Conservation (phyloP, 2,797 vertebrate genomes). For the Sebastes variabilis region DNA sequence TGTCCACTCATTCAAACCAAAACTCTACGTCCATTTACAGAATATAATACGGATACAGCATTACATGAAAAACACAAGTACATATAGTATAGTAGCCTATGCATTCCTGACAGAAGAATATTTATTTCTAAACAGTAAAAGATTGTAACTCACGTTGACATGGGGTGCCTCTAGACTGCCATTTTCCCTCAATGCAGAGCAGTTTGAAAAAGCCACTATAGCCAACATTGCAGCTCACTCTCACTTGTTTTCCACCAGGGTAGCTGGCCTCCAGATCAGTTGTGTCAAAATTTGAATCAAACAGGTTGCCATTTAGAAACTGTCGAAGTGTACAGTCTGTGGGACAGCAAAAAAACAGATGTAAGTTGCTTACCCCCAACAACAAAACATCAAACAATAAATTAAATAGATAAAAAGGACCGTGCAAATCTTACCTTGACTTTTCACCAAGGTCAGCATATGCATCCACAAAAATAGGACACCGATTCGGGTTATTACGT, state of each 20-base stretch:
- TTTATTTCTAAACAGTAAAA: background rate
- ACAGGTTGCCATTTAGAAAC: accelerated
- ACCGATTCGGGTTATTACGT: background rate
- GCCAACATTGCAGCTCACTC: slow-evolving; percentile 68
- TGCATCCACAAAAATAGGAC: slow-evolving; percentile 58
- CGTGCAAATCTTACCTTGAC: slow-evolving; percentile 55
- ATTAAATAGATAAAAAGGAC: background rate
- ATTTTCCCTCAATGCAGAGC: slow-evolving; percentile 30
- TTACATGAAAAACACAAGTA: background rate
- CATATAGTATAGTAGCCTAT: background rate
- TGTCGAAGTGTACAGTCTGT: slow-evolving; percentile 36
- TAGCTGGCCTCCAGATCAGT: slow-evolving; percentile 31
- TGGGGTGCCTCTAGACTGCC: background rate
- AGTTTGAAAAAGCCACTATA: slow-evolving; percentile 69
- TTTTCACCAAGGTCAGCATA: slow-evolving; percentile 38
- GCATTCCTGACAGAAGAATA: background rate
- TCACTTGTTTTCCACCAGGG: background rate
- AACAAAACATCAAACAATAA: background rate
- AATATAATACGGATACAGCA: background rate
- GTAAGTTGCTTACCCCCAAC: background rate
- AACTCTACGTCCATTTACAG: background rate
- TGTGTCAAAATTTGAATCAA: slow-evolving; percentile 50
- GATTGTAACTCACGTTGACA: slow-evolving; percentile 72
- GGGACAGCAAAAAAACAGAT: background rate
- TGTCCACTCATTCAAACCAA: background rate